phyloP scores from a whole-genome alignment of 2,888 invertebrate species.

The Campoplex nolae region DNA sequence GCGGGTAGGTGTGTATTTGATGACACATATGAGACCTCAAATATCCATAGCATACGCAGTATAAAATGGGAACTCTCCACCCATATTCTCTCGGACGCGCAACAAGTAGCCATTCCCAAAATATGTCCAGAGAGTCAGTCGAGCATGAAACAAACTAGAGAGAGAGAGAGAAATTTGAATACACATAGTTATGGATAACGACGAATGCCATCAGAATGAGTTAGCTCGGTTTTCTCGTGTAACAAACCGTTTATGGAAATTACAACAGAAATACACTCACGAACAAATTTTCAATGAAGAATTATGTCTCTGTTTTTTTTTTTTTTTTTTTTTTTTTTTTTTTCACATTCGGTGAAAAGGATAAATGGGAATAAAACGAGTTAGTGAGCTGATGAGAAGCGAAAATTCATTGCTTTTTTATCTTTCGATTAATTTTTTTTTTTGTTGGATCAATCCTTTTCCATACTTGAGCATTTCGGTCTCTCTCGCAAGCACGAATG shows the following conservation, averaged over 20 bases:
- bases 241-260: slow-evolving; percentile 12
- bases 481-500: too few relatives aligned
- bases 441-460: neutral
- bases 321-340: neutral
- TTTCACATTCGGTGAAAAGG: neutral
- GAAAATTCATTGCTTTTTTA: too few relatives aligned
- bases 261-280: neutral
- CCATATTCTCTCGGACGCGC: slow-evolving; percentile 70
- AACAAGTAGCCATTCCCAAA: slow-evolving; percentile 80
- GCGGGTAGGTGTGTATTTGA: neutral
- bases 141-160: slow-evolving; percentile 58
- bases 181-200: slow-evolving; percentile 19
- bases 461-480: too few relatives aligned
- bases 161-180: slow-evolving; percentile 53
- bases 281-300: neutral
- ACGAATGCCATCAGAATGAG: slow-evolving; percentile 27
- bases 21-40: neutral
- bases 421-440: neutral
- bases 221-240: slow-evolving; percentile 46
- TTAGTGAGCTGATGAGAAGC: too few relatives aligned
- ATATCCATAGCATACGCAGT: slow-evolving; percentile 19
- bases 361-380: neutral
- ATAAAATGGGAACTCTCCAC: slow-evolving; percentile 54
- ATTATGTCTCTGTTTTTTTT: neutral
- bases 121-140: slow-evolving; percentile 75